Evolutionary conservation across 2,797 vertebrate genomes (phyloP).

Genomic region (Pyrrhura leucotis): DNA sequence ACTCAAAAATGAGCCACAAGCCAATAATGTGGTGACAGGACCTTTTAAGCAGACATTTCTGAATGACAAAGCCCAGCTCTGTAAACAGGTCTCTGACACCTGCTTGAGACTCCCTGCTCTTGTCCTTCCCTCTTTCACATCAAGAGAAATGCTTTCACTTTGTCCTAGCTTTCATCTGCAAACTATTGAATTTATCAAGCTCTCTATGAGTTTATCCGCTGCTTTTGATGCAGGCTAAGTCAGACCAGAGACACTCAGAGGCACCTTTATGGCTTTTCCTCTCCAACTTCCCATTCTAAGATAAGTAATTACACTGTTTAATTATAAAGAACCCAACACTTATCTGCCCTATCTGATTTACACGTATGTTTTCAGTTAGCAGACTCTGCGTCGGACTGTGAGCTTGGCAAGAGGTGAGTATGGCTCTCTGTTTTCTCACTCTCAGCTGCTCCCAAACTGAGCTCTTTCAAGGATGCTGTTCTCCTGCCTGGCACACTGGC

Average conservation of each 20-base stretch:
- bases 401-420: constrained; percentile 74
- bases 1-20: not conserved
- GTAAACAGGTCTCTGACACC: not conserved
- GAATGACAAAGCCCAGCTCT: not conserved
- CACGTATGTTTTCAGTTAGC: constrained; percentile 73
- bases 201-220: not conserved
- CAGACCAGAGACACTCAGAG: not conserved
- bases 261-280: not conserved
- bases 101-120: not conserved
- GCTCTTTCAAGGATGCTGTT: not conserved
- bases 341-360: constrained; percentile 51
- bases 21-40: not conserved
- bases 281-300: not conserved
- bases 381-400: constrained; percentile 40
- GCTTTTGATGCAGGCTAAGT: not conserved
- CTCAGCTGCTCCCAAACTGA: accelerated
- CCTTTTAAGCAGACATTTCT: not conserved
- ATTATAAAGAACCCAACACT: not conserved
- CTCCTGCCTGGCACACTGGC: not conserved
- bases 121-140: not conserved
- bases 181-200: not conserved
- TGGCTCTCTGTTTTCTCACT: not conserved
- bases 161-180: not conserved
- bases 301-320: not conserved
- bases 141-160: constrained; percentile 2